Conservation (phyloP, 1,140 invertebrate genomes). For the Drosophila quadrilineata region DNA sequence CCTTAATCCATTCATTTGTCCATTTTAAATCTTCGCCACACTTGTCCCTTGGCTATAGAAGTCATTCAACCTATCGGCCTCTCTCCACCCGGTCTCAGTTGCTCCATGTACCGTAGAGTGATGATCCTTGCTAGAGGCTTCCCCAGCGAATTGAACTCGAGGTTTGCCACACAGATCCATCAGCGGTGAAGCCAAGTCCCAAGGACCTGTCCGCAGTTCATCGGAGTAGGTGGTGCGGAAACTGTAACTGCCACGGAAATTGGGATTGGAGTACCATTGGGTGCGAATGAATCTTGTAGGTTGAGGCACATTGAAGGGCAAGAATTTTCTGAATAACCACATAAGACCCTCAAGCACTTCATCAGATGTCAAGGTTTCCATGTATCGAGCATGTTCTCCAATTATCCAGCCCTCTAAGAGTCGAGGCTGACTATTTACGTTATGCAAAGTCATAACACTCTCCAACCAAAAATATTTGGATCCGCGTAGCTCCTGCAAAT, state of each 20-base stretch:
- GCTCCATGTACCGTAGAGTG: constrained; percentile 92
- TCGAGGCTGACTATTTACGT: constrained; percentile 85
- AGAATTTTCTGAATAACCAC: constrained; percentile 81
- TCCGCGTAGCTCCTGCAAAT: constrained; percentile 69
- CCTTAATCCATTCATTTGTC: background rate
- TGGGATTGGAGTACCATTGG: constrained; percentile 86
- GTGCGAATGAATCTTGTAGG: constrained; percentile 70
- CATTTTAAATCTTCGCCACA: background rate
- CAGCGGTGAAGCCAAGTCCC: constrained; percentile 84
- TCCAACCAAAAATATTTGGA: constrained; percentile 83
- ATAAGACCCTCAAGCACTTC: constrained; percentile 82
- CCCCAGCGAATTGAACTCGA: constrained; percentile 86
- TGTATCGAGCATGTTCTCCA: constrained; percentile 83
- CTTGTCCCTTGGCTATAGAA: constrained; percentile 34
- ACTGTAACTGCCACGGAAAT: constrained; percentile 87
- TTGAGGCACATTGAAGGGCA: constrained; percentile 43
- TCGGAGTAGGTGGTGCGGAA: constrained; percentile 85
- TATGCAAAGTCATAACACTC: constrained; percentile 85
- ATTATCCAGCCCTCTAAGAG: constrained; percentile 86
- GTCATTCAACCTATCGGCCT: constrained; percentile 84
- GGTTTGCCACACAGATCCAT: constrained; percentile 81
- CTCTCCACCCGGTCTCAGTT: constrained; percentile 88
- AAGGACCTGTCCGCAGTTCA: constrained; percentile 81
- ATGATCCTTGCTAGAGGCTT: constrained; percentile 86
- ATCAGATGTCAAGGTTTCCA: constrained; percentile 83